Evolutionary conservation across 1,140 invertebrate species (phyloP), one percentile per base, ranked within the genome.

Genomic region (Melanaphis sacchari): DNA sequence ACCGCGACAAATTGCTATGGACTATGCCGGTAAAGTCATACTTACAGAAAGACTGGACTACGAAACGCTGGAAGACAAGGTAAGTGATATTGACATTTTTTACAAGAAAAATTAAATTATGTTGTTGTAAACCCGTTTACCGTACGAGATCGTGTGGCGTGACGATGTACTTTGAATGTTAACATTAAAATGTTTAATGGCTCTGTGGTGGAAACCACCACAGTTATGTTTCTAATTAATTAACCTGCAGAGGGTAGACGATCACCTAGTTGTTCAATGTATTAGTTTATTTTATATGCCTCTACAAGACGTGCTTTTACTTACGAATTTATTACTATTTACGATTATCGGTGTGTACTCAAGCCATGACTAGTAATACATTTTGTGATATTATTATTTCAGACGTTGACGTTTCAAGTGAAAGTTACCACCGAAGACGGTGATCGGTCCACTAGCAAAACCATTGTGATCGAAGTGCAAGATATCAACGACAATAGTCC

Each of bases 401-500:
- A 96, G 95, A 95, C 94, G 81, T 96, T 98, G 54, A 96, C 96
- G 26, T 96, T 98, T 82, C 96, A 97, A 94, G 97, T 98, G 2
- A 96, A 97, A 94, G 97, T 97, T 3, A 96, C 96, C 7, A 96
- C 96, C 52, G 96, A 96, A 90, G 97, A 97, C 94, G 96, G 96
- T 6, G 96, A 96, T 90, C 96, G 96, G 59, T 96, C 95, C 7
- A 96, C 96, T 93, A 96, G 96, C 94, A 97, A 97, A 0, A 97
- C 96, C 94, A 96, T 98, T 8, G 96, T 96, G 18, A 96, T 98
- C 26, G 96, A 97, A 93, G 96, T 97, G 49, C 95, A 96, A 94
- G 98, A 98, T 94, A 96, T 97, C 0, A 98, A 98, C 94, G 97
- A 98, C 94, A 98, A 98, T 94, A 96, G 96, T 94, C 98, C 98